Percentiles rank a stretch among this genome's conserved stretches.
phyloP scores from a whole-genome alignment of 92 coral and sea anemone species.

The Paragorgia papillata region DNA sequence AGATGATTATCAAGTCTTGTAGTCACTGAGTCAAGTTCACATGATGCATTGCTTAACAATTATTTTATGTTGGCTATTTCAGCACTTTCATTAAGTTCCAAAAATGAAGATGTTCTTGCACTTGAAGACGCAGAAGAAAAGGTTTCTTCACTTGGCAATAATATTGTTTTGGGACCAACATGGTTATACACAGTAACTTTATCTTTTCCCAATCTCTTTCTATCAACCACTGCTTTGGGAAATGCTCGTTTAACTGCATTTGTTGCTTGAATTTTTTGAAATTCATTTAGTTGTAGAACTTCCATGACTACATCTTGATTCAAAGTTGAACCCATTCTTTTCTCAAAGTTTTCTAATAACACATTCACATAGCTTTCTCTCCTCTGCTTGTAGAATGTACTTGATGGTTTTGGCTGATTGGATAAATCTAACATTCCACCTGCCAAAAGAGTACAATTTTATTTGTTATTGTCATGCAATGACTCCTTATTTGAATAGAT shows the following conservation, averaged over 20 bases:
- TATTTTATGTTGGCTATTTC: background rate
- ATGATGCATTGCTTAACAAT: background rate
- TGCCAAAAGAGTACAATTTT: no score
- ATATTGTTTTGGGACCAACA: constrained; percentile 5
- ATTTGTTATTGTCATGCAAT: no score
- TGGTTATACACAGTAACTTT: constrained; percentile 22
- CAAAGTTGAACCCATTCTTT: constrained; percentile 16
- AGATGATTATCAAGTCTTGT: background rate
- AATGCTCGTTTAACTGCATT: constrained; percentile 43
- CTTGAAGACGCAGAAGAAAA: background rate
- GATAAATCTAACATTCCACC: no score
- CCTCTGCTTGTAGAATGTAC: constrained; percentile 34
- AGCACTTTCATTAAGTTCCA: background rate
- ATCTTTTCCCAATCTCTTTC: constrained; percentile 27
- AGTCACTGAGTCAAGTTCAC: no score
- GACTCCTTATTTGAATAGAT: no score
- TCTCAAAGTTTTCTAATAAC: constrained; percentile 36
- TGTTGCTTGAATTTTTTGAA: constrained; percentile 23
- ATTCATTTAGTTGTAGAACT: constrained; percentile 14
- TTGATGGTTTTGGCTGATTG: constrained; percentile 31
- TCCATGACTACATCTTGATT: constrained; percentile 38
- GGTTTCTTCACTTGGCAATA: background rate
- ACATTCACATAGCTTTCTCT: constrained; percentile 16
- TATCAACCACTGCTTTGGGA: constrained; percentile 8
- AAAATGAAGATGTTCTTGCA: background rate